Conservation (phyloP, 2,797 vertebrate species). For the Rhabdomys pumilio region DNA sequence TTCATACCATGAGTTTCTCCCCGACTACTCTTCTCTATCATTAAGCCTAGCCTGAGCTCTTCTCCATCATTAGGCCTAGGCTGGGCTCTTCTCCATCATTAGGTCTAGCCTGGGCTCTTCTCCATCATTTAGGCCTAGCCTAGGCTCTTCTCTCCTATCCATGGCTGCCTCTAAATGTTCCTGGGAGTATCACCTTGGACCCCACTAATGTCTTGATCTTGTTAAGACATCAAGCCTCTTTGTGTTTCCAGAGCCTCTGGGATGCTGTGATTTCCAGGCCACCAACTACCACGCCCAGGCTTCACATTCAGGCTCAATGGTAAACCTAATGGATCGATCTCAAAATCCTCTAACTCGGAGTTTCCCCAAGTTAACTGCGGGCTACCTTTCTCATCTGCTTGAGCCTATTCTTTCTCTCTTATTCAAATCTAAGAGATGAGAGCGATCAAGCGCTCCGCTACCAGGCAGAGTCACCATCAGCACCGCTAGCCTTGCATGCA, state of each 20-base stretch:
- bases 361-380: not conserved
- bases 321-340: not conserved
- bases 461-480: not conserved
- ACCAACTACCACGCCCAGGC: not conserved
- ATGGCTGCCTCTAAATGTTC: not conserved
- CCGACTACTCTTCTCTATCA: no score
- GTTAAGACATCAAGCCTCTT: not conserved
- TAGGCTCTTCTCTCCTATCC: not conserved
- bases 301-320: not conserved
- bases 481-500: not conserved
- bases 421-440: not conserved
- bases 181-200: rapidly evolving
- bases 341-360: not conserved
- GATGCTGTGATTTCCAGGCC: not conserved
- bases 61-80: no score
- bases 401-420: not conserved
- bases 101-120: no score
- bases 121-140: no score
- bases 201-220: not conserved
- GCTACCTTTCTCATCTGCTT: not conserved
- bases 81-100: no score
- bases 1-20: not conserved
- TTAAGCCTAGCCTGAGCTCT: no score
- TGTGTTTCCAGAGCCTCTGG: not conserved
- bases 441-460: not conserved